Evolutionary conservation across 2,888 invertebrate species (phyloP).

Genomic region (Eremobia ochroleuca): DNA sequence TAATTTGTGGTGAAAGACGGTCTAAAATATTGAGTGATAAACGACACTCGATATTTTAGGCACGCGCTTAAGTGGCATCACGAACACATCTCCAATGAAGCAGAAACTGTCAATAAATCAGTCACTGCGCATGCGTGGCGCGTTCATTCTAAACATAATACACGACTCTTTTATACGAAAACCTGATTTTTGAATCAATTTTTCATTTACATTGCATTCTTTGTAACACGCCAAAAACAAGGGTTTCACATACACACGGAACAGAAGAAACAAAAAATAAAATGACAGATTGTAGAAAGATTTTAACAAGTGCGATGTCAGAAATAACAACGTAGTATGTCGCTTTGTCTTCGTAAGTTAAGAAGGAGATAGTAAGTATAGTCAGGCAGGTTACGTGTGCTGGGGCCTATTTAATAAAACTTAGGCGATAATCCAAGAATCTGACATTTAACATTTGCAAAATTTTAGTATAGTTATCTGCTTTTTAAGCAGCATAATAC

Average conservation of each 20-base stretch:
- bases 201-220: not conserved
- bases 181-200: not conserved
- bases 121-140: not conserved
- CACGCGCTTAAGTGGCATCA: not conserved
- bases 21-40: not conserved
- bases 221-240: not conserved
- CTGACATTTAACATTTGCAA: not conserved
- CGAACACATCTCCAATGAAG: constrained; percentile 20
- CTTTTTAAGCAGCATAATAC: not conserved
- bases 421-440: not conserved
- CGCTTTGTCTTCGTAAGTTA: not conserved
- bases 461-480: not conserved
- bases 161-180: not conserved
- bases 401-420: not conserved
- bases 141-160: not conserved
- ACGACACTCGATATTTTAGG: not conserved
- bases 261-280: not conserved
- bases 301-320: not conserved
- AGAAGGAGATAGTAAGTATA: no score
- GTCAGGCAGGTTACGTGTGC: not conserved
- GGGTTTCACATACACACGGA: not conserved
- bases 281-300: not conserved
- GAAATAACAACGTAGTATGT: not conserved
- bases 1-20: not conserved
- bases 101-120: constrained; percentile 33